Evolutionary conservation across 2,113 vertebrate species (phyloP).

Genomic region (Camelus dromedarius): DNA sequence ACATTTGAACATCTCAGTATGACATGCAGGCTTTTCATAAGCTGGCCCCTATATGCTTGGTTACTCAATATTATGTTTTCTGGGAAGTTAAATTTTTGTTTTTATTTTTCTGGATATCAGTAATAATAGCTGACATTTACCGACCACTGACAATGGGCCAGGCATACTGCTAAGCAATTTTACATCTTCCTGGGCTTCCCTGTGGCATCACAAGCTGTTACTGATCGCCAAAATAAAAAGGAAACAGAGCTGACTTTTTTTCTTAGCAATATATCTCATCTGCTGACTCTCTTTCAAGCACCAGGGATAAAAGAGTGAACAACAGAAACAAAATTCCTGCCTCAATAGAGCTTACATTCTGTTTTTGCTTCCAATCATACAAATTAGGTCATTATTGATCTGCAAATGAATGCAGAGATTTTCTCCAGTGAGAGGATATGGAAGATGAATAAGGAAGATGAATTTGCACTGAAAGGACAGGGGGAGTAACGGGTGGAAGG

Average conservation of each 20-base stretch:
- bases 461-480: background rate
- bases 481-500: background rate
- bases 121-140: slow-evolving; percentile 14
- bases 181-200: background rate
- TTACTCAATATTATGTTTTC: slow-evolving; percentile 25
- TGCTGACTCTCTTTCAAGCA: background rate
- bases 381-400: background rate
- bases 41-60: background rate
- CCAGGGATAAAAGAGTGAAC: background rate
- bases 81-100: slow-evolving; percentile 19
- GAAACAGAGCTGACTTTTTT: background rate
- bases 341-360: background rate
- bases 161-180: background rate
- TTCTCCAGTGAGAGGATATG: background rate
- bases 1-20: background rate
- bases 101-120: slow-evolving; percentile 21
- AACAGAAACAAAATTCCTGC: background rate
- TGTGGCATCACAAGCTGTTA: background rate
- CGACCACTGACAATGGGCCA: background rate
- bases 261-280: background rate
- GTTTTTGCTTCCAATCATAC: background rate
- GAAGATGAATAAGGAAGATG: background rate
- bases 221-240: background rate
- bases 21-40: background rate
- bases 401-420: background rate